Base-by-base conservation (phyloP, 35 echinoderm and acorn worm species). In the Ophioderma brevispina region DNA sequence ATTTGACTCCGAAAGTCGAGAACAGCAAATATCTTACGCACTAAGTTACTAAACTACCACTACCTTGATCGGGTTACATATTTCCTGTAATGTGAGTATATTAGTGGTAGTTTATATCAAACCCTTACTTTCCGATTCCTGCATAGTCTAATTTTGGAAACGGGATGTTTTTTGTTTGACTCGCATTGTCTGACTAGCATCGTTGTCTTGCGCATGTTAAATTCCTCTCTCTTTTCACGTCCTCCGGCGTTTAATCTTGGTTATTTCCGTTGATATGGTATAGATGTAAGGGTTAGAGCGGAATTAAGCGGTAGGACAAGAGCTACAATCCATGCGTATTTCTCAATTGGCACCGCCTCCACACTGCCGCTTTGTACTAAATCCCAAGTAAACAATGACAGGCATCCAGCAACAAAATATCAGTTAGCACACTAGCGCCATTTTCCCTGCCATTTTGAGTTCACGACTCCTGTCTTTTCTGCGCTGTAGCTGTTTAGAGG, bases 271-370 rank as follows among this genome's bases (percentile, higher is more conserved):
- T 31, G 77, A 79, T n/a, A 89, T 76, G 13, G 96, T 98, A 84
- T 94, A 98, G 0, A 98, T 49, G 13, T 90, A 77, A 0, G 96
- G 96, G 40, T 98, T 98, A 38, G 31, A 14, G 96, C 86, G 1
- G 96, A 98, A 40, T 98, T 98, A 1, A 98, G 64, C 17, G 95
- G 95, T 17, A 96, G 70, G 35, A 96, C 81, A 35, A 96, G 93
- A n/a, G 93, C 82, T 0, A 90, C 96, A 5, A 81, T 89, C 96
- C 92, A 94, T 37, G 96, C 92, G 64, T 98, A 98, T 2, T 91
- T 31, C 14, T 84, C 75, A 0, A 80, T 70, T 13, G 42, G 39
- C 0, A 59, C 63, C 17, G 89, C 35, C 0, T 79, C 35, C 1
- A 93, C 78, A n/a, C 40, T 46, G 0, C 84, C 84, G 77, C 40